Base-by-base conservation (phyloP, 2,113 vertebrate genomes). In the Cavia aperea region DNA sequence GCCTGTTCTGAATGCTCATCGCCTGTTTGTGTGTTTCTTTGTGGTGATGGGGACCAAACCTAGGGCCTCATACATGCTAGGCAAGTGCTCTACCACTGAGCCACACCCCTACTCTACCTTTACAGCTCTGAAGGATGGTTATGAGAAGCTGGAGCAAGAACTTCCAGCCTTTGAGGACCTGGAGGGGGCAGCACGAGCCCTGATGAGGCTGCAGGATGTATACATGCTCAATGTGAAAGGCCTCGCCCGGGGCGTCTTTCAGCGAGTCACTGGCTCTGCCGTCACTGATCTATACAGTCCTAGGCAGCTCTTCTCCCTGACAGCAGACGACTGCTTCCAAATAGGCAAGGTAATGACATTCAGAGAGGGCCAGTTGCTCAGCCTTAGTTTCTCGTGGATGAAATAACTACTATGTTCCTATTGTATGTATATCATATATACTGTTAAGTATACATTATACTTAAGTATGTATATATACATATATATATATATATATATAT, bases 181-280 rank as follows among this genome's bases (percentile, higher is more conserved):
- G 8, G 98, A 97, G 0, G 99, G 99, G 54, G 99, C 99, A 0
- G 99, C 98, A 0, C 94, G 93, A 93, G 99, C 98, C 0, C 97
- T 99, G 94, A 99, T 99, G 99, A 96, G 99, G 82, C 97, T 99
- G 93, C 99, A 99, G 97, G 99, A 99, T 0, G 98, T 99, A 54
- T 99, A 99, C 0, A 94, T 97, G 0, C 98, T 99, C 62, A 98
- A 96, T 0, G 98, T 99, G 65, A 97, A 97, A 65, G 98, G 98
- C 26, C 95, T 99, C 24, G 98, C 97, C 39, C 97, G 78, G 0
- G 99, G 99, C 0, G 65, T 97, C 88, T 99, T 99, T 96, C 98
- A 98, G 96, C 98, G 95, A 62, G 84, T 96, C 7, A 91, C 97
- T 0, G 92, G 97, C 1, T 33, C 96, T 1, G 81, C 81, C 0